Evolutionary conservation across 2,888 invertebrate genomes (phyloP), one percentile per base, ranked within the genome.

Genomic region (Embidobia sp.): DNA sequence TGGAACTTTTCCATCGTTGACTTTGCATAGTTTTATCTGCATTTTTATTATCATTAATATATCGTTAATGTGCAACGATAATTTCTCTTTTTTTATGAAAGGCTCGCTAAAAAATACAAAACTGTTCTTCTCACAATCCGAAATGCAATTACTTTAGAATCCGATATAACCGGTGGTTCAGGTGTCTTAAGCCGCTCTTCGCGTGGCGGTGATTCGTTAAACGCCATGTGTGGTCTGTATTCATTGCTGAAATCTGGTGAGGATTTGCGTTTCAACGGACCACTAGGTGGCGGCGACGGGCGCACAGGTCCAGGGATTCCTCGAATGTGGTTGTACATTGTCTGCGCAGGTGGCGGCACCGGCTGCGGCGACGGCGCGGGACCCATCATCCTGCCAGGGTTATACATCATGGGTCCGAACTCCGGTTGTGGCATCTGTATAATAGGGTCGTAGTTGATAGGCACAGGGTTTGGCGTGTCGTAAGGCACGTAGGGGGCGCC

Each of bases 91-190:
- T n/a, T n/a, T n/a, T n/a, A n/a, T n/a, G n/a, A n/a, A n/a, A n/a
- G n/a, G n/a, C n/a, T n/a, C n/a, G n/a, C n/a, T n/a, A n/a, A n/a
- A n/a, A n/a, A n/a, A n/a, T n/a, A n/a, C n/a, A n/a, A n/a, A n/a
- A n/a, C n/a, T n/a, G n/a, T n/a, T n/a, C n/a, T n/a, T n/a, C n/a
- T n/a, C n/a, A n/a, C n/a, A n/a, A n/a, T n/a, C n/a, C n/a, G n/a
- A 33, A 8, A 33, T 4, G 4, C 8, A 83, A 84, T 89, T 89
- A 89, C 89, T 88, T 89, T 88, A 57, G 82, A 77, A 70, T 86
- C 83, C 8, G 89, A 89, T 79, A 89, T 89, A 83, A 89, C 85
- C 2, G 89, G 89, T 22, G 89, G 89, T 66, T 89, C 89, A 5
- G 89, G 89, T 13, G 89, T 89, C 79, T 84, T 86, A 19, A 89